Base-by-base conservation (phyloP, 1,140 invertebrate species). In the Macrobrachium nipponense region DNA sequence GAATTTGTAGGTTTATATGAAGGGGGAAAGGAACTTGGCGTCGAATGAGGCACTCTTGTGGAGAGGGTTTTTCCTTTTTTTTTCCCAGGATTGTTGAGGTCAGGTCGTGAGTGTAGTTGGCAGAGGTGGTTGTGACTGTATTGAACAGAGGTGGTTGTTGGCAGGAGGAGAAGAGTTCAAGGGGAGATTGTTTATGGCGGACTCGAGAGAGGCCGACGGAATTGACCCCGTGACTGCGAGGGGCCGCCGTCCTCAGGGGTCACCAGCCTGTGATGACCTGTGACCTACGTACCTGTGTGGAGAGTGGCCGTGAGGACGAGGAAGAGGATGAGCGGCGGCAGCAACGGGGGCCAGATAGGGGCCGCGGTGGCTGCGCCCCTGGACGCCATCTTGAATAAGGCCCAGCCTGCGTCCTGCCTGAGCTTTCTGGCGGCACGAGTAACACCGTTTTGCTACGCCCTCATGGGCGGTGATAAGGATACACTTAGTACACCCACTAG, bases 361-460 rank as follows among this genome's bases (percentile, higher is more conserved):
- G 70, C 44, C 70, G 44, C 68, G 36, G 80, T 75, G 36, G 80
- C 62, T 73, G 80, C 43, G 80, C 80, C 80, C 80, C 51, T 82
- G 80, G 80, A 68, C 68, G 80, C 80, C 80, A 82, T 82, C 80
- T 82, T 82, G 80, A 82, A n/a, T n/a, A n/a, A 68, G 80, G 66
- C 66, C 66, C 80, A 73, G 72, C 81, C 68, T 83, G 72, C 70
- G 81, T 73, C 60, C 81, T 76, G 60, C 81, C 51, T 51, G 51
- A 64, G 81, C 59, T 76, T 73, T 82, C 81, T 44, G 72, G 70
- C 72, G 81, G 75, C 81, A 83, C 81, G 75, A 62, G 58, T 20
- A 44, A 59, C 81, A 76, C 75, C 20, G 18, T 62, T 64, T 44
- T 60, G 59, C 81, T 83, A 83, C 81, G 51, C 59, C 68, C 80